Percentiles rank a stretch among this genome's conserved stretches.
phyloP scores from a whole-genome alignment of 2,888 invertebrate genomes.

The Enchytraeus crypticus region DNA sequence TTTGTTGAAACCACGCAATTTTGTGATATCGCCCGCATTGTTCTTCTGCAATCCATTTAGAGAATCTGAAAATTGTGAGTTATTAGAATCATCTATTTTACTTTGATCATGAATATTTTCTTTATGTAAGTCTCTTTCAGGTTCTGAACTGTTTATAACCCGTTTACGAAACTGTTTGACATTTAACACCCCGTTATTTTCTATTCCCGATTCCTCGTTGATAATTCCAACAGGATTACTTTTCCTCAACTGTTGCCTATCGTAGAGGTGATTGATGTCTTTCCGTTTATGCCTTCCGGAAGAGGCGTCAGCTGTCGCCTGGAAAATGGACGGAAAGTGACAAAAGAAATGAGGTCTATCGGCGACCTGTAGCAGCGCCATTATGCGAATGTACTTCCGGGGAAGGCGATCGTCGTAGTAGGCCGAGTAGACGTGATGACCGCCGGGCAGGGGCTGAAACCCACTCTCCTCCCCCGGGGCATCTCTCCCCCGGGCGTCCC shows the following conservation, averaged over 20 bases:
- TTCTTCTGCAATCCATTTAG: no score
- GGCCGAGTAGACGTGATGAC: conserved; percentile 17
- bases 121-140: not conserved
- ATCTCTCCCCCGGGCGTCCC: no score
- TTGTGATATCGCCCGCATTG: no score
- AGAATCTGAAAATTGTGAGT: no score
- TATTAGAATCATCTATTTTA: not conserved
- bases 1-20: no score
- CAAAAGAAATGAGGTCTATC: conserved; percentile 15
- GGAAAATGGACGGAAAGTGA: conserved; percentile 7
- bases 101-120: not conserved
- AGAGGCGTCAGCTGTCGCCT: not conserved
- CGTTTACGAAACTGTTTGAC: no score
- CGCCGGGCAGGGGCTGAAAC: no score
- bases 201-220: not conserved
- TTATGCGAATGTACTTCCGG: conserved; percentile 8
- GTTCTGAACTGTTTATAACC: not conserved
- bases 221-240: not conserved
- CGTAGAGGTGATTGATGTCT: no score
- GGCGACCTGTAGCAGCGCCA: conserved; percentile 14
- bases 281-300: no score
- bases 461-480: no score
- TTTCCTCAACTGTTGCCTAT: not conserved
- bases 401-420: conserved; percentile 17
- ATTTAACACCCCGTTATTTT: no score